A percentile compares a stretch with the other conserved stretches of the same genome.
Evolutionary conservation across 2,888 invertebrate genomes (phyloP).

Genomic region (Perizoma affinitatum): DNA sequence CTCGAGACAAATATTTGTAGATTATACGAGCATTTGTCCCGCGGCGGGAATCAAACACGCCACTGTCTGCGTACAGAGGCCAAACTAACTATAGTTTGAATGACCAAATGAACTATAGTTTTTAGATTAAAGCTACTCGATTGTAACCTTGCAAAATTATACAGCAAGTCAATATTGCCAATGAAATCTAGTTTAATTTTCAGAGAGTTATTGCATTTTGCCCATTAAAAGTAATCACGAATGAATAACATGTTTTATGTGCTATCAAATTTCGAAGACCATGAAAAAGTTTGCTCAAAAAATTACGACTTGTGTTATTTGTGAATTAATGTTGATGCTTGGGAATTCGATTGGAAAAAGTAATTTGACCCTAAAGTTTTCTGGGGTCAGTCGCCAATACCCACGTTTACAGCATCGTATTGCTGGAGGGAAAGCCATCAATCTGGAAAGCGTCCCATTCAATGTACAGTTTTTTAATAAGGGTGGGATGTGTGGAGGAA

Average conservation of each 20-base stretch:
- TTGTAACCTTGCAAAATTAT: no score
- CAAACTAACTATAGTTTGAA: no score
- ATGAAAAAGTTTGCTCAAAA: not conserved
- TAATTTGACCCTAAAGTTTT: not conserved
- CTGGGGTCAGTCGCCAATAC: not conserved
- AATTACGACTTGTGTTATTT: not conserved
- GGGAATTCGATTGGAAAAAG: not conserved
- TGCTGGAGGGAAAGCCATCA: constrained; percentile 33
- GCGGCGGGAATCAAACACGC: no score
- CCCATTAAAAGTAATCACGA: constrained; percentile 2
- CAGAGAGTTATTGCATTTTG: not conserved
- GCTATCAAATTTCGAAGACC: not conserved
- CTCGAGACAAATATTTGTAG: no score
- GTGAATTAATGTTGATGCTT: not conserved
- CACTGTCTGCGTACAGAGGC: no score
- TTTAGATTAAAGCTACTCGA: no score
- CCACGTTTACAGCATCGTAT: constrained; percentile 17
- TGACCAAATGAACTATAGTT: no score
- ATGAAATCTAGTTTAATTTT: no score
- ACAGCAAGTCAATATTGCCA: no score
- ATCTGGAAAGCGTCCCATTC: not conserved
- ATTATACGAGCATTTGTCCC: no score
- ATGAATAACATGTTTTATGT: not conserved
- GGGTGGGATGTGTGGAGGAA: constrained; percentile 50
- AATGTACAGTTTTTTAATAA: constrained; percentile 50